These are phyloP conservation scores for Sibirionetta formosa DNA, from an alignment of 2,797 vertebrate species.

Conservation along the genomic window DNA sequence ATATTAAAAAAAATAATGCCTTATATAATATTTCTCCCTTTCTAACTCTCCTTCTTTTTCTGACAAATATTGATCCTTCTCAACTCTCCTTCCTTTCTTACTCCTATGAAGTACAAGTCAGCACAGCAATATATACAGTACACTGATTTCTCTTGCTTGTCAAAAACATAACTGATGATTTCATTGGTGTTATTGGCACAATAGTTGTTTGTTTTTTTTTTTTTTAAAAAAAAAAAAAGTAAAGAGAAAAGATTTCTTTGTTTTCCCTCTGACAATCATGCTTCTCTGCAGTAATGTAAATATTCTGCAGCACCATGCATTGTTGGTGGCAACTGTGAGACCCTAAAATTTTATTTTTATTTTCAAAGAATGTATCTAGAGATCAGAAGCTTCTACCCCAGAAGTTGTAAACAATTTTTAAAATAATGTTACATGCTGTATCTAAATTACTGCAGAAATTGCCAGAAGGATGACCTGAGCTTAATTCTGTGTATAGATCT, in stretches of 20 bases:
- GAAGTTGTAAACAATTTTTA: neutral
- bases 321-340: neutral
- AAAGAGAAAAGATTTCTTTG: neutral
- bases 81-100: neutral
- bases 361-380: neutral
- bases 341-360: neutral
- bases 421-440: neutral
- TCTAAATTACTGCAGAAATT: neutral
- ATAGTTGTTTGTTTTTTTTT: neutral
- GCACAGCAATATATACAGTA: neutral
- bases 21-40: neutral
- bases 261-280: slow-evolving; percentile 49
- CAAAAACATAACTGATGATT: slow-evolving; percentile 44
- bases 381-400: neutral
- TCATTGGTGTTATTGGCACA: slow-evolving; percentile 42
- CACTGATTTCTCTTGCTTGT: slow-evolving; percentile 1
- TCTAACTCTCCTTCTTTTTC: neutral
- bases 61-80: slow-evolving; percentile 6
- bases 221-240: neutral
- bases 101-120: slow-evolving; percentile 13
- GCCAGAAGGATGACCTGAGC: neutral
- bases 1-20: neutral
- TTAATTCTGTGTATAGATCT: neutral
- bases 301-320: neutral
- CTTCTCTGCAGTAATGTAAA: slow-evolving; percentile 14